Evolutionary conservation across 2,888 invertebrate genomes (phyloP).

Genomic region (Glyphotaelius pellucidus): DNA sequence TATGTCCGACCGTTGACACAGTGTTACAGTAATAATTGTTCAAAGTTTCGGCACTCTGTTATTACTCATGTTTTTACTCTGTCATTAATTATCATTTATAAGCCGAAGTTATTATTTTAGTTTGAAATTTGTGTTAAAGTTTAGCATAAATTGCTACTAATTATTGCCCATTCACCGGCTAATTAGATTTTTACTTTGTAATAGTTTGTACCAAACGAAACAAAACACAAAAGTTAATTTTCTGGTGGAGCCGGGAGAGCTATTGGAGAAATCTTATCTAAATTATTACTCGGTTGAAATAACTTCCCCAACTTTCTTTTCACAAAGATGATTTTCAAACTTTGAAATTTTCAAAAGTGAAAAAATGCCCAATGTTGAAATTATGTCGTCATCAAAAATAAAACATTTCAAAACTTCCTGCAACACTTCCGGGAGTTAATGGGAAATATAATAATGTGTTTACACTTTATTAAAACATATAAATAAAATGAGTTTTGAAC

Average conservation of each 20-base stretch:
- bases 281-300: background rate
- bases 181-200: slow-evolving; percentile 1
- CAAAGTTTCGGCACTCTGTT: slow-evolving; percentile 12
- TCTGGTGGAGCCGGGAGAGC: background rate
- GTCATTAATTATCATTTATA: slow-evolving; percentile 7
- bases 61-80: background rate
- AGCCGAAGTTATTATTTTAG: background rate
- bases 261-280: slow-evolving; percentile 7
- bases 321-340: background rate
- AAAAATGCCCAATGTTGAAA: background rate
- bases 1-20: background rate
- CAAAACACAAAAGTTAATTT: background rate
- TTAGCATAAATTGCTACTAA: slow-evolving; percentile 11
- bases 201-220: background rate
- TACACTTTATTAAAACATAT: no score
- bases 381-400: background rate
- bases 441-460: no score
- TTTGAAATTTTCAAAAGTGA: no score
- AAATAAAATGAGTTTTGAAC: no score
- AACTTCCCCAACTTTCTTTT: background rate
- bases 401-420: no score
- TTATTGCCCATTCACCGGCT: background rate
- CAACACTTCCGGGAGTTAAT: no score
- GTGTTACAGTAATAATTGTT: background rate
- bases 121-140: background rate